phyloP scores from a whole-genome alignment of 92 coral and sea anemone genomes.

The Phenganax subtilis region DNA sequence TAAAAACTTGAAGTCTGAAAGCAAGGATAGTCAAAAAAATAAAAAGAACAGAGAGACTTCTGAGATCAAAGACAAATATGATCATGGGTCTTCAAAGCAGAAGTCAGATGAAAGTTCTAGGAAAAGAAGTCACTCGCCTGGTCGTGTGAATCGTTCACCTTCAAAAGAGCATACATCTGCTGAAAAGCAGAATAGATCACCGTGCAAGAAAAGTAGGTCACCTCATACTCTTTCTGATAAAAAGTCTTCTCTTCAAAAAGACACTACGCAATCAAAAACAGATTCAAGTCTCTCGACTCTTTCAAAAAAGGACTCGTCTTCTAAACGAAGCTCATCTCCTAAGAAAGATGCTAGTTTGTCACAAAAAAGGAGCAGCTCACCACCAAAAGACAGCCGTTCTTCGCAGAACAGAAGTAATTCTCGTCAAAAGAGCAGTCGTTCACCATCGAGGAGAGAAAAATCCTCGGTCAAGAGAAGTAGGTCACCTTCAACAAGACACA shows the following conservation, averaged over 20 bases:
- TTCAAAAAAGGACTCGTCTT: conserved; percentile 1
- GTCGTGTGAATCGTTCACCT: background rate
- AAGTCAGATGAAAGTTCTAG: conserved; percentile 39
- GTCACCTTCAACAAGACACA: conserved; percentile 45
- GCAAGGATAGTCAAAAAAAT: background rate
- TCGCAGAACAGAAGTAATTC: conserved; percentile 36
- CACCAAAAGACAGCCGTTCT: conserved; percentile 2
- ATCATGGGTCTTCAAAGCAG: conserved; percentile 18
- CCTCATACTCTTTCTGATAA: conserved; percentile 22
- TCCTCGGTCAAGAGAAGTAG: conserved; percentile 62
- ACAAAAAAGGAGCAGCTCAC: conserved; percentile 30
- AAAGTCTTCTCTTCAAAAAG: background rate
- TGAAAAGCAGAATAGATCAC: background rate
- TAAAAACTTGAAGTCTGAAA: conserved; percentile 25
- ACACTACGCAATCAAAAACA: conserved; percentile 22
- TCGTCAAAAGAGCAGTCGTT: conserved; percentile 35
- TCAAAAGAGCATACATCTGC: background rate
- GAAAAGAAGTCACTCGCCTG: conserved; percentile 37
- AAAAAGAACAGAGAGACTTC: conserved; percentile 29
- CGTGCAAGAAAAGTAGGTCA: conserved; percentile 51
- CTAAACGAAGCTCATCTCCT: background rate
- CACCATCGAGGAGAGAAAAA: conserved; percentile 37
- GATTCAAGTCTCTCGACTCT: background rate
- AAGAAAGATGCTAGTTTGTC: conserved; percentile 50
- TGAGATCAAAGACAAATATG: background rate